Evolutionary conservation across 2,113 vertebrate species (phyloP).

Genomic region (Labeo catla): DNA sequence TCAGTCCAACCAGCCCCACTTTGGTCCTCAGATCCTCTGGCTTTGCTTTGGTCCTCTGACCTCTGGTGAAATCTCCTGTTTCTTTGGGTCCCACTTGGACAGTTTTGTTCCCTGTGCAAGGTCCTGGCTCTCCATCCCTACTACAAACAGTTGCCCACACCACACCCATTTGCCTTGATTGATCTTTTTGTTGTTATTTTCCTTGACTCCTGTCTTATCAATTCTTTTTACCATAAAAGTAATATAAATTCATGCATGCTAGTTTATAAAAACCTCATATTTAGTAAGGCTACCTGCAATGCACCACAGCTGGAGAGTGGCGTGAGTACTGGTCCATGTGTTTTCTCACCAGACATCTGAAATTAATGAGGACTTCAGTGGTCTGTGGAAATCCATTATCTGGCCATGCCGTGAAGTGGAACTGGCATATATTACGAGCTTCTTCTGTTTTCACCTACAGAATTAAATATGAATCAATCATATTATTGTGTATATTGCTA

Average conservation of each 20-base stretch:
- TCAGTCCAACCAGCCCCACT: too few species aligned
- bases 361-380: conserved; percentile 92
- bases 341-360: conserved; percentile 89
- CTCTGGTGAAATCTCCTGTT: too few species aligned
- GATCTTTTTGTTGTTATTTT: too few species aligned
- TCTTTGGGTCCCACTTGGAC: too few species aligned
- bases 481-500: background rate
- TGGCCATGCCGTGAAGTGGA: conserved; percentile 97
- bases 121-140: too few species aligned
- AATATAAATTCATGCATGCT: background rate
- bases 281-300: conserved; percentile 86
- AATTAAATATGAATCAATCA: background rate
- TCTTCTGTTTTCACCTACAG: conserved; percentile 81
- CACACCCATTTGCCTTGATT: too few species aligned
- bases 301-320: conserved; percentile 86
- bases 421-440: conserved; percentile 85
- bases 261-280: background rate
- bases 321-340: conserved; percentile 85
- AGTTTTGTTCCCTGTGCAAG: too few species aligned
- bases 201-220: too few species aligned
- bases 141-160: too few species aligned
- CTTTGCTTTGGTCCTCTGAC: too few species aligned
- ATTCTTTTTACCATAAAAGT: background rate
- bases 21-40: too few species aligned
- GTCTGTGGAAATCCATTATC: conserved; percentile 92